Evolutionary conservation across 2,888 invertebrate genomes (phyloP), one percentile per base, ranked within the genome.

Genomic region (Monochamus alternatus): DNA sequence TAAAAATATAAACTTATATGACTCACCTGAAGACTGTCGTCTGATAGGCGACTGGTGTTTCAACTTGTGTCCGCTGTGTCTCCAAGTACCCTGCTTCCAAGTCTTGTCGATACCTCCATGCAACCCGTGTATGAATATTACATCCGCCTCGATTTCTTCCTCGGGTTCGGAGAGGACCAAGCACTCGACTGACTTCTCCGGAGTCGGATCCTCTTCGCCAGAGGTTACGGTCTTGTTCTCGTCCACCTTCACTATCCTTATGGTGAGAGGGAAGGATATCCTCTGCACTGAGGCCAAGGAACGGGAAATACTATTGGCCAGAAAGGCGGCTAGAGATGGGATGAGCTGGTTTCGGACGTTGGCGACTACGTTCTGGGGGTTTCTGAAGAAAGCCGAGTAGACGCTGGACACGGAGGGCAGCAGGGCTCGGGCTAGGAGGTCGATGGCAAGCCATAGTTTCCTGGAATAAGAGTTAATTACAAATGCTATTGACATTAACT

Each of bases 121-220:
- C 0, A 95, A 89, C 3, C 96, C 97, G 85, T 97, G 97, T 0
- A 97, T 92, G 84, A 97, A 95, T 30, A 97, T 92, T 31, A 97
- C 92, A 85, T 97, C 97, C 2, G 91, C 91, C 5, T 77, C 77
- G 22, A 86, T 83, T 32, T 83, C 74, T 43, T 83, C 73, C 62
- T 81, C 77, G 3, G 89, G 89, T 77, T 87, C 84, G 67, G 83
- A 83, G 12, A 90, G 80, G 3, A 90, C 87, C 14, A 83, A 78
- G 76, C 89, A 88, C 22, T 87, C 87, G 1, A 90, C 89, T 43
- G 86, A 87, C 77, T 86, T 86, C 12, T 74, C 74, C 30, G 74
- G 69, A n/a, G 74, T 59, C 22, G 63, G 38, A 47, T 68, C 67
- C 22, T 65, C 75, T 30, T 66, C 70, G 8, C 32, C 67, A 9